These are phyloP conservation scores for Squalus acanthias DNA, from an alignment of 2,797 vertebrate genomes.

Conservation along the genomic window DNA sequence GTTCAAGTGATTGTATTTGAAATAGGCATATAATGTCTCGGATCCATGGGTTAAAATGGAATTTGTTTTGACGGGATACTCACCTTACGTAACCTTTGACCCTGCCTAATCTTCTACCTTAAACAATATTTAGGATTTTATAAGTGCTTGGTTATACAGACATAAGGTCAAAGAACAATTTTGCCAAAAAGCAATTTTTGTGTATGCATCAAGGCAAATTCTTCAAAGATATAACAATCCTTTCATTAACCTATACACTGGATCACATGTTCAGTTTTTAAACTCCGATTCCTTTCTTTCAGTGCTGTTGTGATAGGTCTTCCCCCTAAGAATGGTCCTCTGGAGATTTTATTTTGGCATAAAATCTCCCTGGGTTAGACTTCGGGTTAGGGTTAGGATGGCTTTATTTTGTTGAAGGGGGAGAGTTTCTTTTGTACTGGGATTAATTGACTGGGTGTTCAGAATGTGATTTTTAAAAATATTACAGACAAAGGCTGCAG, in stretches of 20 bases:
- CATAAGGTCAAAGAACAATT: neutral
- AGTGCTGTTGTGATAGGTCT: neutral
- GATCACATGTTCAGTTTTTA: neutral
- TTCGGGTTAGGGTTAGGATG: neutral
- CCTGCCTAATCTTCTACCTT: neutral
- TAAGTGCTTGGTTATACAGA: neutral
- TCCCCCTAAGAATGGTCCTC: no score
- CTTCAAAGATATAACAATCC: neutral
- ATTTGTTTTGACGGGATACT: neutral
- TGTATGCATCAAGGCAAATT: neutral
- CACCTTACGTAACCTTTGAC: neutral
- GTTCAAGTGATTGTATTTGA: neutral
- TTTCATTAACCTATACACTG: neutral
- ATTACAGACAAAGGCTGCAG: neutral
- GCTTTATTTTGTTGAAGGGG: neutral
- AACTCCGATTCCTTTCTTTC: neutral
- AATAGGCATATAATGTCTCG: neutral
- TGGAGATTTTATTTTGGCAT: neutral
- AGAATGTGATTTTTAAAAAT: neutral
- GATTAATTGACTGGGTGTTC: neutral
- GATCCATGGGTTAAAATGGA: neutral
- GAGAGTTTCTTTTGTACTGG: neutral
- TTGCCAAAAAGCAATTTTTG: neutral
- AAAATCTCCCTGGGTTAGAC: neutral
- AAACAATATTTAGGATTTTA: neutral